A percentile compares a stretch with the other conserved stretches of the same genome.
phyloP scores from a whole-genome alignment of 2,888 invertebrate genomes.

The Nemapogon koenigi region DNA sequence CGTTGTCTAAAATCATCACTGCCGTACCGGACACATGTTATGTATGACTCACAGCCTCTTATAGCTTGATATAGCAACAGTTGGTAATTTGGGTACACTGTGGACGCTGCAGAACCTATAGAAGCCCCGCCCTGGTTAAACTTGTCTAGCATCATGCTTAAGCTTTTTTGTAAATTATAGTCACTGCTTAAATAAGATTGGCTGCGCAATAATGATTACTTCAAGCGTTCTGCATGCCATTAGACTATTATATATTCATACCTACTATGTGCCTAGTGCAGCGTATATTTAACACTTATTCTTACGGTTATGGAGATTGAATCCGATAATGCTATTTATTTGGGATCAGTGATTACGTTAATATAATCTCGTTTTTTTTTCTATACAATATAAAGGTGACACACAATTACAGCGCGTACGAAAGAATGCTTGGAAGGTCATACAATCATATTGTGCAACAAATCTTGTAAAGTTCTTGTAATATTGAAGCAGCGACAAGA shows the following conservation, averaged over 20 bases:
- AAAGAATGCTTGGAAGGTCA: slow-evolving; percentile 60
- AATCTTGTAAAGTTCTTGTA: slow-evolving; percentile 65
- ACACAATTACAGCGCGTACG: slow-evolving; percentile 47
- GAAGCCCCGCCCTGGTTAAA: slow-evolving; percentile 63
- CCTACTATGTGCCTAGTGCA: slow-evolving; percentile 62
- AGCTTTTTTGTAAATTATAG: slow-evolving; percentile 66
- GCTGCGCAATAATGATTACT: slow-evolving; percentile 66
- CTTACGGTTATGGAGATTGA: slow-evolving; percentile 53
- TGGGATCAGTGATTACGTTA: slow-evolving; percentile 28
- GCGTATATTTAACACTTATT: slow-evolving; percentile 56
- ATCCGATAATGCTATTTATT: slow-evolving; percentile 37
- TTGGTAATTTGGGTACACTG: slow-evolving; percentile 62
- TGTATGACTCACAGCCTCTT: slow-evolving; percentile 53
- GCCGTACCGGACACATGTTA: slow-evolving; percentile 46
- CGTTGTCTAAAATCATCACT: slow-evolving; percentile 36
- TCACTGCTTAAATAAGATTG: slow-evolving; percentile 64
- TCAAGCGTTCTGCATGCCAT: slow-evolving; percentile 66
- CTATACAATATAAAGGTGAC: slow-evolving; percentile 58
- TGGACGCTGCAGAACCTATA: slow-evolving; percentile 58
- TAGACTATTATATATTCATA: slow-evolving; percentile 62
- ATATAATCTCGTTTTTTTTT: slow-evolving; percentile 22
- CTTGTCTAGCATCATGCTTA: slow-evolving; percentile 65
- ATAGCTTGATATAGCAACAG: slow-evolving; percentile 56
- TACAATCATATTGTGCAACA: slow-evolving; percentile 64
- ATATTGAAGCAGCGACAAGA: slow-evolving; percentile 60